Conservation (phyloP, 2,888 invertebrate genomes). For the Panzeria rudis region DNA sequence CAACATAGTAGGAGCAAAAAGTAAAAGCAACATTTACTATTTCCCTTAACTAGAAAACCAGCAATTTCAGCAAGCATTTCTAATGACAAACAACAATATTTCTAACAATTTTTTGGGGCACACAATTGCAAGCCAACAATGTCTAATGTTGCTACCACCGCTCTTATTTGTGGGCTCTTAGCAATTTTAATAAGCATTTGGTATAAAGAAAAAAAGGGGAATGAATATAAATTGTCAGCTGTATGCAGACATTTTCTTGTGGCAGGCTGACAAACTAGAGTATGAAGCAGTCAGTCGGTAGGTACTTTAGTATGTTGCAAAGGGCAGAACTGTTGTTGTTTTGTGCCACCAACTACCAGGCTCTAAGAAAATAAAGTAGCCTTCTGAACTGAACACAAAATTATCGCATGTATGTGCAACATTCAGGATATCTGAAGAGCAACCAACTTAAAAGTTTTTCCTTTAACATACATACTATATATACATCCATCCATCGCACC, state of each 20-base stretch:
- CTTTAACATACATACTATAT: constrained; percentile 11
- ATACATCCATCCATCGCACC: constrained; percentile 9
- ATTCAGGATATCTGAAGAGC: constrained; percentile 45
- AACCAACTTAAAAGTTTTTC: constrained; percentile 23
- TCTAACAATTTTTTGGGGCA: constrained; percentile 53
- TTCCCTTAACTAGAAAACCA: constrained; percentile 61
- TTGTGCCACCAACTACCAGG: constrained; percentile 81
- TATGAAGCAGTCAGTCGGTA: neutral
- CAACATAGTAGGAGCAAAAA: constrained; percentile 40
- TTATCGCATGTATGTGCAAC: neutral
- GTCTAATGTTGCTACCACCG: constrained; percentile 32
- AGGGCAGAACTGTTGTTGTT: constrained; percentile 81
- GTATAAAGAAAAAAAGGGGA: neutral
- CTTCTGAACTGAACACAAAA: neutral
- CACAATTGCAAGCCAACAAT: constrained; percentile 38
- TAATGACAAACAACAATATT: constrained; percentile 65
- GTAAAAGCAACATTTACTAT: constrained; percentile 73
- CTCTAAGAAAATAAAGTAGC: constrained; percentile 51
- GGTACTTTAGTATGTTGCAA: constrained; percentile 64
- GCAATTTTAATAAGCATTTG: constrained; percentile 27
- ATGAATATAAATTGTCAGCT: constrained; percentile 15
- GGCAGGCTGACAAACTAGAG: neutral
- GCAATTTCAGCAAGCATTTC: constrained; percentile 64
- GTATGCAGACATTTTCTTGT: constrained; percentile 51
- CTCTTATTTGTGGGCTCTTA: neutral